Base-by-base conservation (phyloP, 1,140 invertebrate species). In the Helicorthomorpha holstii region DNA sequence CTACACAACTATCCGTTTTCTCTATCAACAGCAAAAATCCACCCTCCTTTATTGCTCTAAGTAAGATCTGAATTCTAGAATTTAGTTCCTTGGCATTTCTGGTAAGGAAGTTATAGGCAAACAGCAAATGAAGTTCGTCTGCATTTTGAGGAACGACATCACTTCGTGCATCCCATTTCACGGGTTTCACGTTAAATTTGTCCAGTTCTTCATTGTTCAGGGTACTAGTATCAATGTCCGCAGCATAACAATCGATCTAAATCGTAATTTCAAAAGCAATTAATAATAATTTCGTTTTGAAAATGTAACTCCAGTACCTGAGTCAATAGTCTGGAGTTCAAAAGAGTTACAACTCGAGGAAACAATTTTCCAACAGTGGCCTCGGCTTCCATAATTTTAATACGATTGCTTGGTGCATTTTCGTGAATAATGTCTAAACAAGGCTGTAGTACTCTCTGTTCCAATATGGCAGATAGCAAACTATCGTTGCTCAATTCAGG, bases 1-100 rank as follows among this genome's bases (percentile, higher is more conserved):
- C 49, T 12, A 60, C 58, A 42, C 66, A 72, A 22, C 79, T 65
- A 14, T 68, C 66, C 7, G 70, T 71, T 4, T 74, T 72, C 69
- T 90, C 85, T 63, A 88, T 78, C 4, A 86, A 65, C 38, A 94
- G 67, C 1, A 89, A 55, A 61, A 90, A 84, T 19, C 88, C 87
- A 43, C 76, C 75, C 0, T 75, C 63, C 55, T 75, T 79, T 1
- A 92, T 61, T 24, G 80, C 74, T n/a, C 65, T 66, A 2, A 68
- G 64, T 38, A 85, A 65, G 56, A 80, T 76, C 16, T 71, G 10
- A 2, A 52, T 2, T 7, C 23, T 25, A 10, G 10, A 2, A 12
- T 3, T 7, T 7, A 48, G 26, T 3, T 19, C 21, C 3, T 42
- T 26, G 19, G 23, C 21, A 29, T 29, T 24, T 2, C 26, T 4